Conservation (phyloP, 2,888 invertebrate species). For the Charanyca ferruginea region DNA sequence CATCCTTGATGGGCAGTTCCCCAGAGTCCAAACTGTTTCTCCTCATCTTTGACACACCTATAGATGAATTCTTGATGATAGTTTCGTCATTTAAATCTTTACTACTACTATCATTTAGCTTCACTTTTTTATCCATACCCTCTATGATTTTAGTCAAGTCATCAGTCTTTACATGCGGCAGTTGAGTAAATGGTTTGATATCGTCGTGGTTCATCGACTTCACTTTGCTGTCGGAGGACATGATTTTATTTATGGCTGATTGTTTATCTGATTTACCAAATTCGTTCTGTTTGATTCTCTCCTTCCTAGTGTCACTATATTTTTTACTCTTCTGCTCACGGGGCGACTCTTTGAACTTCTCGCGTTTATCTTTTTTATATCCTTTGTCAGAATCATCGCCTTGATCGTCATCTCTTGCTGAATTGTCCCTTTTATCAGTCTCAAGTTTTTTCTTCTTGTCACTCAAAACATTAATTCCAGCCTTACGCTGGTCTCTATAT, state of each 20-base stretch:
- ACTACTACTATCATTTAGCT: slow-evolving; percentile 74
- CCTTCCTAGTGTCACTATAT: slow-evolving; percentile 88
- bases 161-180: slow-evolving; percentile 89
- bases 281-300: slow-evolving; percentile 82
- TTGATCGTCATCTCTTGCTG: slow-evolving; percentile 83
- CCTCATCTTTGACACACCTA: slow-evolving; percentile 73
- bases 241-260: slow-evolving; percentile 80
- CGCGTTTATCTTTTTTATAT: slow-evolving; percentile 82
- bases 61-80: slow-evolving; percentile 69
- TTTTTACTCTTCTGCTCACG: slow-evolving; percentile 88
- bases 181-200: slow-evolving; percentile 89
- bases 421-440: slow-evolving; percentile 83
- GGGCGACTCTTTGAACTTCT: slow-evolving; percentile 85
- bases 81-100: slow-evolving; percentile 82
- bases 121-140: slow-evolving; percentile 85
- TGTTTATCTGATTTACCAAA: slow-evolving; percentile 83
- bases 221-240: slow-evolving; percentile 80
- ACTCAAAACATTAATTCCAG: slow-evolving; percentile 74
- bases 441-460: slow-evolving; percentile 89
- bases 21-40: slow-evolving; percentile 85
- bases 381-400: slow-evolving; percentile 83
- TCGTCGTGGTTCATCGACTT: slow-evolving; percentile 83
- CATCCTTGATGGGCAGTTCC: slow-evolving; percentile 78
- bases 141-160: slow-evolving; percentile 87
- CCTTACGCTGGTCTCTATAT: slow-evolving; percentile 84